Conservation (phyloP, 2,113 vertebrate genomes). For the Leptobrachium leishanense region DNA sequence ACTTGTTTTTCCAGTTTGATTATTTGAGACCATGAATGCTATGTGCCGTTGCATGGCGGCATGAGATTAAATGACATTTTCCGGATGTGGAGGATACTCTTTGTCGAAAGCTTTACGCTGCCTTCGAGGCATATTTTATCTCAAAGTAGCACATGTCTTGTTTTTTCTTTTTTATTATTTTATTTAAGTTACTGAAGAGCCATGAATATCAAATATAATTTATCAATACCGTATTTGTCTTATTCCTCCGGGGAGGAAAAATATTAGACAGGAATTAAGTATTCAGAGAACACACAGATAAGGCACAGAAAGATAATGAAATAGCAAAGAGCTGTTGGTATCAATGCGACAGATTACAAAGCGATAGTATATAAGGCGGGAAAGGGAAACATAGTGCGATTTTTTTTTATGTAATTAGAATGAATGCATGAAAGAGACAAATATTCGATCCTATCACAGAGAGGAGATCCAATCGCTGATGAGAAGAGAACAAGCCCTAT, state of each 20-base stretch:
- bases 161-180: too few species aligned
- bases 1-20: slow-evolving; percentile 5
- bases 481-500: too few species aligned
- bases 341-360: slow-evolving; percentile 44
- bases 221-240: slow-evolving; percentile 4
- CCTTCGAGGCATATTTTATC: slow-evolving; percentile 57
- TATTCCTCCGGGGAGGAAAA: slow-evolving; percentile 27
- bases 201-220: slow-evolving; percentile 56
- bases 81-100: slow-evolving; percentile 46
- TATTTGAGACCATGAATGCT: slow-evolving; percentile 46
- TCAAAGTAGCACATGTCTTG: slow-evolving; percentile 52
- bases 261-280: slow-evolving; percentile 45
- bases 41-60: slow-evolving; percentile 53
- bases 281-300: slow-evolving; percentile 42
- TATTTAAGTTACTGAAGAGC: slow-evolving; percentile 49
- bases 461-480: too few species aligned
- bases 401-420: slow-evolving; percentile 43
- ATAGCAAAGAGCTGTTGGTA: slow-evolving; percentile 6
- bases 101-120: slow-evolving; percentile 51
- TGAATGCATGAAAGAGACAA: slow-evolving; percentile 10
- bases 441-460: slow-evolving; percentile 25
- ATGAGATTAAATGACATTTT: slow-evolving; percentile 57
- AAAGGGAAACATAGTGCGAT: slow-evolving; percentile 23
- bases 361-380: slow-evolving; percentile 33
- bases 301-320: background rate